phyloP scores from a whole-genome alignment of 2,797 vertebrate genomes.

The Enteromius argenteus region DNA sequence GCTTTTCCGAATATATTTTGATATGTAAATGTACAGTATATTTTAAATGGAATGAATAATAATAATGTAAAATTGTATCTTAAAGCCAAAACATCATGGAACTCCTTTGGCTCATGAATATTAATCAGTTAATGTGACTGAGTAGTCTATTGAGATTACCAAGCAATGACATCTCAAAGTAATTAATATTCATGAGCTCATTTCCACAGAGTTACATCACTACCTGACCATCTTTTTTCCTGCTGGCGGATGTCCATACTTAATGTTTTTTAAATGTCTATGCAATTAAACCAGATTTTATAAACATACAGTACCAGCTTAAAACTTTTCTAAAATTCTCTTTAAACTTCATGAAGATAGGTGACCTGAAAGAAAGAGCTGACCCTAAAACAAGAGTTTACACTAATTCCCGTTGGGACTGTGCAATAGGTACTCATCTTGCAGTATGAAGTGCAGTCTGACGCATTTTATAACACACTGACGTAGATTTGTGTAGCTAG shows the following conservation, averaged over 20 bases:
- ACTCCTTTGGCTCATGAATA: neutral
- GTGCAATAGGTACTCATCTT: neutral
- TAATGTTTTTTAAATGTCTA: neutral
- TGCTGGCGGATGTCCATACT: neutral
- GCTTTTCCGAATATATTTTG: neutral
- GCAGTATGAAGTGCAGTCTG: neutral
- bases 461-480: neutral
- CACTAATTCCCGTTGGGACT: neutral
- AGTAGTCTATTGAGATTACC: neutral
- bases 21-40: neutral
- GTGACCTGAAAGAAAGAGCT: neutral
- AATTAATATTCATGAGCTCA: constrained; percentile 15
- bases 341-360: neutral
- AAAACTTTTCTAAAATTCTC: neutral
- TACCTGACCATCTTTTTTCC: neutral
- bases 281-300: neutral
- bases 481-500: neutral
- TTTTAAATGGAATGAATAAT: neutral
- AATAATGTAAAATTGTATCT: neutral
- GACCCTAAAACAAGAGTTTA: neutral
- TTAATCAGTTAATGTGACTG: constrained; percentile 2
- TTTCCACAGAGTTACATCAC: neutral
- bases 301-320: neutral
- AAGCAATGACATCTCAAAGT: neutral
- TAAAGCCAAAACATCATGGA: neutral